Evolutionary conservation across 2,888 invertebrate genomes (phyloP).

Genomic region (Catotricha subobsoleta): DNA sequence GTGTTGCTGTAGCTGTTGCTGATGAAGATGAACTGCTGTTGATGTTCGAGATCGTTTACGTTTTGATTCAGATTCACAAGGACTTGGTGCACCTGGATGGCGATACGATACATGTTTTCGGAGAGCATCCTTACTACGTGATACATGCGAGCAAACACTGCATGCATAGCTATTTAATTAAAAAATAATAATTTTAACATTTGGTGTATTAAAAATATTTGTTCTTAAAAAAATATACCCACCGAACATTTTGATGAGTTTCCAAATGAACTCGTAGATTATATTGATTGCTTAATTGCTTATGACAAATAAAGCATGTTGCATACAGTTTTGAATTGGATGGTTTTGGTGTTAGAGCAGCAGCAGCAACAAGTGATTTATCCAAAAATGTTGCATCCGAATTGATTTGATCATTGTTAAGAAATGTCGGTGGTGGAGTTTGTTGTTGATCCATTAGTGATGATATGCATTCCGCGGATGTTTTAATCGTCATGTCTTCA

Average conservation of each 20-base stretch:
- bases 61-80: slow-evolving; percentile 28
- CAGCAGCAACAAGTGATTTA: slow-evolving; percentile 11
- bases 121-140: slow-evolving; percentile 68
- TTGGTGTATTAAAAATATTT: not conserved
- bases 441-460: not conserved
- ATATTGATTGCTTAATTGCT: slow-evolving; percentile 78
- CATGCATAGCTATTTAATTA: slow-evolving; percentile 50
- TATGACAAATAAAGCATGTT: slow-evolving; percentile 69
- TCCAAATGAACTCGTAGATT: slow-evolving; percentile 80
- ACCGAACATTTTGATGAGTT: slow-evolving; percentile 66
- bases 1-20: slow-evolving; percentile 8
- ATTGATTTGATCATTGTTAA: slow-evolving; percentile 2
- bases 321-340: slow-evolving; percentile 39
- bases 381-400: slow-evolving; percentile 13
- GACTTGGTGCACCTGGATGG: slow-evolving; percentile 42
- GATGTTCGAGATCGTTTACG: slow-evolving; percentile 26
- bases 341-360: slow-evolving; percentile 23
- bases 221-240: slow-evolving; percentile 9
- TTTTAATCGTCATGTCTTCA: not conserved
- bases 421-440: not conserved
- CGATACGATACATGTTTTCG: slow-evolving; percentile 78
- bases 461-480: slow-evolving; percentile 1
- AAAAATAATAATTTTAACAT: not conserved
- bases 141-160: slow-evolving; percentile 71
- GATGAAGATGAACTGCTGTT: slow-evolving; percentile 2